Evolutionary conservation across 2,888 invertebrate genomes (phyloP).

Genomic region (Anodontia alba): DNA sequence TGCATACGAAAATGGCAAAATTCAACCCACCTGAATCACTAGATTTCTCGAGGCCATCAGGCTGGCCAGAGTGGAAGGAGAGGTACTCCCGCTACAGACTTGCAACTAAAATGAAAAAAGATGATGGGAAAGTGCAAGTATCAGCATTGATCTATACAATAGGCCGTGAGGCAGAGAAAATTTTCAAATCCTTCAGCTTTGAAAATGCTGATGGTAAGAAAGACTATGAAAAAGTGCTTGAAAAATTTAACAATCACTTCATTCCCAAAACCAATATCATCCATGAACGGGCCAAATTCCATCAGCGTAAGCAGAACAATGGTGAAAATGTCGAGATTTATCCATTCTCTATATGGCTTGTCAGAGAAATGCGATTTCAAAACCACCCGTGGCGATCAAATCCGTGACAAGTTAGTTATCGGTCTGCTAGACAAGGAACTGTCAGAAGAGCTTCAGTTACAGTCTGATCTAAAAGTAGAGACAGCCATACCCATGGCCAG

Average conservation of each 20-base stretch:
- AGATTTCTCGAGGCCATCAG: slow-evolving; percentile 28
- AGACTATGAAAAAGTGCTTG: slow-evolving; percentile 32
- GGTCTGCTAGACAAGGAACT: slow-evolving; percentile 33
- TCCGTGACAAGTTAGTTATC: slow-evolving; percentile 38
- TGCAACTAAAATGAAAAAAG: slow-evolving; percentile 52
- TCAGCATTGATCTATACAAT: slow-evolving; percentile 47
- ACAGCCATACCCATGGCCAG: slow-evolving; percentile 18
- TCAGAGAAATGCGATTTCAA: slow-evolving; percentile 43
- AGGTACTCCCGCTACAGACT: slow-evolving; percentile 39
- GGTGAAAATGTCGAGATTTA: slow-evolving; percentile 49
- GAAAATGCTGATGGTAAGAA: slow-evolving; percentile 18
- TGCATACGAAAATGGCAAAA: slow-evolving; percentile 15
- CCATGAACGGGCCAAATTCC: slow-evolving; percentile 51
- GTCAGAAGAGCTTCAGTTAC: slow-evolving; percentile 31
- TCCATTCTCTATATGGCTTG: slow-evolving; percentile 34
- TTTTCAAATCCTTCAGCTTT: slow-evolving; percentile 43
- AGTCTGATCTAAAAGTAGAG: slow-evolving; percentile 25
- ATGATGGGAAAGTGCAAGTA: slow-evolving; percentile 44
- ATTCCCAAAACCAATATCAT: slow-evolving; percentile 46
- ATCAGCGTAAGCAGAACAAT: slow-evolving; percentile 25
- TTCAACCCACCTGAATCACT: slow-evolving; percentile 26
- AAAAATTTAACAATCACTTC: slow-evolving; percentile 43
- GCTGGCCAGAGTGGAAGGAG: slow-evolving; percentile 55
- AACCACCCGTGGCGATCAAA: slow-evolving; percentile 23
- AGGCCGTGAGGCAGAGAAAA: slow-evolving; percentile 46